A percentile compares a stretch with the other conserved stretches of the same genome.
These are phyloP conservation scores for Oxyura jamaicensis DNA, from an alignment of 2,113 vertebrate species.

Conservation along the genomic window DNA sequence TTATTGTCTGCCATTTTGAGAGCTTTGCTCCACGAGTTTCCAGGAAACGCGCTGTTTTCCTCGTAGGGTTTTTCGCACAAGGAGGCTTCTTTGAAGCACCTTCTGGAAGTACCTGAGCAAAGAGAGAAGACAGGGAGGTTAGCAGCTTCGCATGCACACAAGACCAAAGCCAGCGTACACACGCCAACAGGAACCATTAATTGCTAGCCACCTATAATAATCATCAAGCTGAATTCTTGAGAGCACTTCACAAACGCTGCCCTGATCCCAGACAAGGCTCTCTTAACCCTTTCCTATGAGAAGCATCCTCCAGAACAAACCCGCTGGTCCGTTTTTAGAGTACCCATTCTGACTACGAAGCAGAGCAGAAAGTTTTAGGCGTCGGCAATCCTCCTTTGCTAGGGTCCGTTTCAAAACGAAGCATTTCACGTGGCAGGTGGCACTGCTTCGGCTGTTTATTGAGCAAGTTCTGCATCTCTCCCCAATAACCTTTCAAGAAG, in stretches of 20 bases:
- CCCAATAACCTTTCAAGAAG: constrained; percentile 56
- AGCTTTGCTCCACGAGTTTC: constrained; percentile 22
- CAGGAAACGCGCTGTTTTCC: constrained; percentile 19
- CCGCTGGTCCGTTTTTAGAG: neutral
- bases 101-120: constrained; percentile 60
- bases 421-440: neutral
- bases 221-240: neutral
- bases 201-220: neutral
- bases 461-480: constrained; percentile 41
- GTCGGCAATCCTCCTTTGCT: neutral
- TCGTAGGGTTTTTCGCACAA: constrained; percentile 11
- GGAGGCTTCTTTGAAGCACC: constrained; percentile 62
- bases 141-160: neutral
- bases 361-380: neutral
- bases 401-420: neutral
- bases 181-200: neutral
- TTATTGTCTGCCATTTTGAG: constrained; percentile 80
- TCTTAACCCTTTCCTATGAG: neutral
- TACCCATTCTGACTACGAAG: neutral
- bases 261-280: neutral
- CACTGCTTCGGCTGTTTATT: neutral
- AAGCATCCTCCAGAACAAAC: neutral
- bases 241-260: neutral
- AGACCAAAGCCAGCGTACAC: neutral
- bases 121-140: neutral